Evolutionary conservation across 2,113 vertebrate genomes (phyloP), one percentile per base, ranked within the genome.

Genomic region (Sminthopsis crassicaudata): DNA sequence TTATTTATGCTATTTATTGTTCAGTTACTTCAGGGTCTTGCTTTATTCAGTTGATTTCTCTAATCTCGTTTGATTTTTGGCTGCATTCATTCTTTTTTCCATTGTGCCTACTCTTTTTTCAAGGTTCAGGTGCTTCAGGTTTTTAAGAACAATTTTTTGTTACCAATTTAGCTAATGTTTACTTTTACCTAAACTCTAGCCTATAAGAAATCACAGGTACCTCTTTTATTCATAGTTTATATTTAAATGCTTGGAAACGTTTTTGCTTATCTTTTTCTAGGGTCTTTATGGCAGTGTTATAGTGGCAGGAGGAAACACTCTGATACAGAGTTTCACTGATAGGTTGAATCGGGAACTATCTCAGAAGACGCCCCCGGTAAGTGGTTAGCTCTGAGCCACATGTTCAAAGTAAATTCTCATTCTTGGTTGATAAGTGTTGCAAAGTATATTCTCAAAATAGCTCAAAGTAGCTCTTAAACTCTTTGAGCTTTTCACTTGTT

Each of bases 261-360:
- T 84, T 95, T 89, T 96, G 53, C 46, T 90, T 97, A 50, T 89
- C 93, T 97, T 92, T 96, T 96, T 95, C 55, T 84, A 99, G 99
- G 99, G 99, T 95, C 99, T 99, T 30, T 99, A 99, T 84, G 99
- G 99, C 97, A 99, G 99, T 24, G 99, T 99, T 93, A 99, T 99
- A 94, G 99, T 99, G 96, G 99, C 99, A 0, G 99, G 99, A 97
- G 99, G 99, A 98, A 99, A 99, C 98, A 99, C 99, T 0, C 98
- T 99, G 91, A 99, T 99, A 95, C 99, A 99, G 98, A 99, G 99
- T 95, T 99, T 99, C 98, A 99, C 99, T 30, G 99, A 99, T 97
- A 98, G 99, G 60, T 95, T 99, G 97, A 99, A 99, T 96, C 98
- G 99, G 97, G 99, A 99, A 96, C 99, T 99, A 12, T 99, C 99